Evolutionary conservation across 2,113 vertebrate genomes (phyloP), one percentile per base, ranked within the genome.

Genomic region (Caranx melampygus): DNA sequence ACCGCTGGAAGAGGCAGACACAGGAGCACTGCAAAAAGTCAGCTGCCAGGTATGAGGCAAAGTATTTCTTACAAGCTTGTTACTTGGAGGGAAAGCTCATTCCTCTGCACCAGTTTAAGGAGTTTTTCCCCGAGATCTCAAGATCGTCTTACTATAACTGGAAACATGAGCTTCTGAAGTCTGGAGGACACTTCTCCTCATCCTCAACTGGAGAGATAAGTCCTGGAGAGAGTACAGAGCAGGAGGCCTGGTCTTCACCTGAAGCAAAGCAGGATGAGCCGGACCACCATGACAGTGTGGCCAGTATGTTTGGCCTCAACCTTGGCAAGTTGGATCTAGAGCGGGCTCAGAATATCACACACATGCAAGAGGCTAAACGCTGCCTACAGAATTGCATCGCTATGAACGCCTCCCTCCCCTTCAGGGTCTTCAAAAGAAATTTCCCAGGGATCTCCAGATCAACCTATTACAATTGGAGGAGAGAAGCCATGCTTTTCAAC

Each of bases 391-490:
- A 95, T 34, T 98, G 96, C 81, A 97, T 99, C 52, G 94, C 97
- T 37, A 93, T 96, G 91, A 98, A 99, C 79, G 92, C 93, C 3
- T 92, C 96, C 8, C 96, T 97, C 31, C 98, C 97, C 54, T 99
- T 98, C 65, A 94, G 96, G 45, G 94, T 96, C 80, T 99, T 99
- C 92, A 99, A 98, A 76, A 94, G 94, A 66, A 96, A 94, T 62
- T 99, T 98, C 84, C 97, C 98, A 0, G 96, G 97, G 63, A 98
- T 99, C 83, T 99, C 98, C 3, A 94, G 98, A 54, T 99, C 97
- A 2, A 98, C 97, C 14, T 99, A 99, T 82, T 99, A 99, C 92
- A 99, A 99, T 86, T 99, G 98, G 98, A 94, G 97, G 86, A 95
- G 97, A 44, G 98, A 99, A 91, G 98, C 97, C 14, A 93, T 99